Evolutionary conservation across 2,797 vertebrate species (phyloP).

Genomic region (Phoebastria nigripes): DNA sequence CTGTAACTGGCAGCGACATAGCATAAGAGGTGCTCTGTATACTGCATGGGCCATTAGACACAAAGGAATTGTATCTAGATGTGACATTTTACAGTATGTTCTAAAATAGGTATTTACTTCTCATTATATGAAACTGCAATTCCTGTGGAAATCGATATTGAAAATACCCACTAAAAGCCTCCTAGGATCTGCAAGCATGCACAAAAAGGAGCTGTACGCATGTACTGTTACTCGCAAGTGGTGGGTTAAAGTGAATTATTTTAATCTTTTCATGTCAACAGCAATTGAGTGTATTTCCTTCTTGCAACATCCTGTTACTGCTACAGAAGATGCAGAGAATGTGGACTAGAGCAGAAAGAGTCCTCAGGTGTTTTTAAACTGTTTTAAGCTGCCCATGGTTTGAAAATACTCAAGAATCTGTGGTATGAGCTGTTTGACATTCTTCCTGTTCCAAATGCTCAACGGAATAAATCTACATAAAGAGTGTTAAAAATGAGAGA

Average conservation of each 20-base stretch:
- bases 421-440: slow-evolving; percentile 64
- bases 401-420: slow-evolving; percentile 55
- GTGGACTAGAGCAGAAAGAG: slow-evolving; percentile 9
- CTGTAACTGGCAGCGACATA: not conserved
- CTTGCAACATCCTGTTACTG: not conserved
- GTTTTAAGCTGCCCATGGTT: slow-evolving; percentile 37
- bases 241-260: slow-evolving; percentile 20
- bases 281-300: not conserved
- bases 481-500: slow-evolving; percentile 28
- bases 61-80: not conserved
- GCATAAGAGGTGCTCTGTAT: not conserved
- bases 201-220: not conserved
- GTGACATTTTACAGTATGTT: not conserved
- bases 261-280: not conserved
- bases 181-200: not conserved
- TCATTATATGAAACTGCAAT: slow-evolving; percentile 2
- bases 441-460: slow-evolving; percentile 52
- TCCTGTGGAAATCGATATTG: not conserved
- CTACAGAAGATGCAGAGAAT: not conserved
- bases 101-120: slow-evolving; percentile 26
- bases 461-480: slow-evolving; percentile 57
- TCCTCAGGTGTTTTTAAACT: slow-evolving; percentile 1
- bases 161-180: slow-evolving; percentile 12
- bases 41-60: not conserved
- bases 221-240: not conserved